Percentiles rank a stretch among this genome's conserved stretches.
Conservation (phyloP, 1,140 invertebrate species). For the Eriosoma lanigerum region DNA sequence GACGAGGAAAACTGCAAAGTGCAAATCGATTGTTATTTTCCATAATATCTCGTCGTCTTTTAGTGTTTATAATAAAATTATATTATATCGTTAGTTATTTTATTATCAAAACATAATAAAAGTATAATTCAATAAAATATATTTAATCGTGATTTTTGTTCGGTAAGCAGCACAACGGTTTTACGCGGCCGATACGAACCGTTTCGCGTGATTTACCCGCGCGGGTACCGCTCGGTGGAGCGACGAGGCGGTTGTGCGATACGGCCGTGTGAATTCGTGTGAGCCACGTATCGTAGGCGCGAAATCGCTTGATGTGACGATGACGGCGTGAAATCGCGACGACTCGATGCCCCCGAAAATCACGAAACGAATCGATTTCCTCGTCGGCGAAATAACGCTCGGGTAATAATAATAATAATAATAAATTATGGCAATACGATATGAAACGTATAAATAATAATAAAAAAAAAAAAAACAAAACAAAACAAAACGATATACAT, state of each 20-base stretch:
- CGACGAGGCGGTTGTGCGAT: too few relatives aligned
- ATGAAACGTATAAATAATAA: background rate
- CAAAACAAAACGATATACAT: too few relatives aligned
- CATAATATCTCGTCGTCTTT: too few relatives aligned
- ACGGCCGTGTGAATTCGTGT: too few relatives aligned
- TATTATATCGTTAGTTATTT: too few relatives aligned
- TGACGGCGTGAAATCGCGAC: slow-evolving; percentile 12
- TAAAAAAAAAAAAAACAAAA: background rate
- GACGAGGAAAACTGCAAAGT: too few relatives aligned
- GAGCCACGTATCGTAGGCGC: background rate
- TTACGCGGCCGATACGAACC: background rate
- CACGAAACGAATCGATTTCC: slow-evolving; percentile 29
- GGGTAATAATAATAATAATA: slow-evolving; percentile 1
- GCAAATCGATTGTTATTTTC: too few relatives aligned
- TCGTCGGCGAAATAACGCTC: background rate
- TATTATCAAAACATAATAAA: too few relatives aligned
- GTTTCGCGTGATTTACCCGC: background rate
- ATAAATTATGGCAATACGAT: background rate
- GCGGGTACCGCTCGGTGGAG: too few relatives aligned
- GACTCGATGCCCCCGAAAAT: slow-evolving; percentile 9
- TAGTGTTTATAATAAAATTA: too few relatives aligned
- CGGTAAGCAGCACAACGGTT: background rate
- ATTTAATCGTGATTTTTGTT: too few relatives aligned
- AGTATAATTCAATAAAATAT: too few relatives aligned
- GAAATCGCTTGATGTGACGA: background rate